These are phyloP conservation scores for Epizoanthus scotinus DNA, from an alignment of 92 coral and sea anemone species.

Conservation along the genomic window DNA sequence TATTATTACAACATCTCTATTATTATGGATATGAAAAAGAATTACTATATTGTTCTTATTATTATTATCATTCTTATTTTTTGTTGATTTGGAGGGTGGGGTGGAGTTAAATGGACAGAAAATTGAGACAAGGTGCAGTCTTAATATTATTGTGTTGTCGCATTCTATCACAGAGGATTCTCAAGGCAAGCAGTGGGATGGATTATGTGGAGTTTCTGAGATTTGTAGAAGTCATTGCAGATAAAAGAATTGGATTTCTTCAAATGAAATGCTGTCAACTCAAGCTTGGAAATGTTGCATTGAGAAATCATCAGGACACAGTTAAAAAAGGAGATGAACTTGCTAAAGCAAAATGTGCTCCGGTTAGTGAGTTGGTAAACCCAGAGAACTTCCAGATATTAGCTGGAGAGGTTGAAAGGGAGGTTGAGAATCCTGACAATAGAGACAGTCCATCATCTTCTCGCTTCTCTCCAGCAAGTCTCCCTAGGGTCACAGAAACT, in stretches of 20 bases:
- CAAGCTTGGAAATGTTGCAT: not conserved
- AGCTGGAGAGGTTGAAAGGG: not conserved
- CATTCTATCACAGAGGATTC: slow-evolving; percentile 58
- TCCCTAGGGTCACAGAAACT: not conserved
- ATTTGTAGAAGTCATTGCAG: slow-evolving; percentile 67
- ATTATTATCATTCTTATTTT: too few relatives aligned
- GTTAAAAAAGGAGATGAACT: not conserved
- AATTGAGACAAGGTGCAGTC: not conserved
- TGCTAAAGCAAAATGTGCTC: not conserved
- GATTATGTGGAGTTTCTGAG: slow-evolving; percentile 72
- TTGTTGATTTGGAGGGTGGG: slow-evolving; percentile 46
- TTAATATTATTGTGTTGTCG: not conserved
- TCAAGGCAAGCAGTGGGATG: slow-evolving; percentile 89
- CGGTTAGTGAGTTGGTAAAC: not conserved
- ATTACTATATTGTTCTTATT: too few relatives aligned
- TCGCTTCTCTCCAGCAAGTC: not conserved
- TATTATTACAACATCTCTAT: too few relatives aligned
- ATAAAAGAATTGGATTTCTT: slow-evolving; percentile 56
- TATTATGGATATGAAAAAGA: too few relatives aligned
- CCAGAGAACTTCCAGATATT: not conserved
- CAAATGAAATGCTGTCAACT: not conserved
- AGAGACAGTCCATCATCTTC: not conserved
- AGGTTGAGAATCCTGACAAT: not conserved
- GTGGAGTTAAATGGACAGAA: slow-evolving; percentile 56
- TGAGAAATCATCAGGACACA: not conserved